phyloP scores from a whole-genome alignment of 2,797 vertebrate species.

The Peromyscus nudipes region DNA sequence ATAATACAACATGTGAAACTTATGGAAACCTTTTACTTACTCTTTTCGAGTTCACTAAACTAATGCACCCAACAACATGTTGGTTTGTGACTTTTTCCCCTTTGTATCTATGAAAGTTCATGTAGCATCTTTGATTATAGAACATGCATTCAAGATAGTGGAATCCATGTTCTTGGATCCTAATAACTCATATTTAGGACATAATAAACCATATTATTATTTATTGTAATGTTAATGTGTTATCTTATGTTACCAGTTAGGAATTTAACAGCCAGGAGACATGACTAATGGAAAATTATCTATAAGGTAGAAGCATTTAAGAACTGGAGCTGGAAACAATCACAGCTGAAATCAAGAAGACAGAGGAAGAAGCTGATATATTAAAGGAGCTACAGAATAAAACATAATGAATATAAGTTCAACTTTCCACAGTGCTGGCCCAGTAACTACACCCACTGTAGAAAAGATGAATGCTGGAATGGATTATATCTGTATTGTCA shows the following conservation, averaged over 20 bases:
- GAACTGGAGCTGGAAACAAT: constrained; percentile 94
- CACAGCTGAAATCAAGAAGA: constrained; percentile 93
- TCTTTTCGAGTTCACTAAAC: neutral
- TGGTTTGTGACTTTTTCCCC: neutral
- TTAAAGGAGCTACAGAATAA: constrained; percentile 94
- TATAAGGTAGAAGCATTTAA: constrained; percentile 91
- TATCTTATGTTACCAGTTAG: neutral
- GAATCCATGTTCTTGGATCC: neutral
- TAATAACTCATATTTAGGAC: neutral
- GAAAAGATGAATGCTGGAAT: constrained; percentile 89
- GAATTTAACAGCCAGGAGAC: constrained; percentile 89
- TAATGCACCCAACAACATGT: neutral
- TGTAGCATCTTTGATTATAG: neutral
- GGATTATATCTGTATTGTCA: constrained; percentile 94
- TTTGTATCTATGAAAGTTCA: neutral
- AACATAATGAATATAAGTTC: constrained; percentile 92
- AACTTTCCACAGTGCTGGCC: constrained; percentile 87
- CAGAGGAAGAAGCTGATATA: constrained; percentile 95
- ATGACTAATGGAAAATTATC: constrained; percentile 90
- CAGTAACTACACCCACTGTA: neutral
- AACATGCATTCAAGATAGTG: neutral
- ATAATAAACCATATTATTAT: neutral
- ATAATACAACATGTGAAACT: neutral
- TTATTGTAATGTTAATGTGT: neutral
- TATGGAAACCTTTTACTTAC: neutral